phyloP scores from a whole-genome alignment of 2,797 vertebrate species.

The Thalassophryne amazonica region DNA sequence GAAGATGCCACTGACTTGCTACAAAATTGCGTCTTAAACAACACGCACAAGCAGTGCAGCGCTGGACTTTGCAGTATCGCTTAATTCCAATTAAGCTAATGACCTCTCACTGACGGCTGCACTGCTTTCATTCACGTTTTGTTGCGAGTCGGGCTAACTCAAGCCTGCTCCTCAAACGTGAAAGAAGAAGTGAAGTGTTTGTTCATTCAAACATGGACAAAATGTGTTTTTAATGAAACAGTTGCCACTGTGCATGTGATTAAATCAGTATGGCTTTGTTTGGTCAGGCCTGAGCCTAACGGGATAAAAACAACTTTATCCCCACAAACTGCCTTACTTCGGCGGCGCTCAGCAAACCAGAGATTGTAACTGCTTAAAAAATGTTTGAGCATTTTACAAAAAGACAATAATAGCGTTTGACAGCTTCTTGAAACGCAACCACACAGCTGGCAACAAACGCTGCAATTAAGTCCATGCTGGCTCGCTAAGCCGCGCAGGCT shows the following conservation, averaged over 20 bases:
- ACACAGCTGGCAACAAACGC: conserved; percentile 46
- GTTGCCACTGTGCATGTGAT: too few species aligned
- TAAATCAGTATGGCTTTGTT: background rate
- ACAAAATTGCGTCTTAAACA: too few species aligned
- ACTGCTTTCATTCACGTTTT: too few species aligned
- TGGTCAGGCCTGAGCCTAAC: conserved; percentile 8
- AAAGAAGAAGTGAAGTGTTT: too few species aligned
- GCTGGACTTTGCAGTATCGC: too few species aligned
- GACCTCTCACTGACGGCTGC: too few species aligned
- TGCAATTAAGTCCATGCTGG: conserved; percentile 54
- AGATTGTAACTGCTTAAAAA: conserved; percentile 40
- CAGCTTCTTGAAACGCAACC: conserved; percentile 45
- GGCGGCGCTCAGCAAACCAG: conserved; percentile 31
- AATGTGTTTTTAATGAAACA: too few species aligned
- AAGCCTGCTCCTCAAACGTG: too few species aligned
- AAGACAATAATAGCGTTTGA: conserved; percentile 50
- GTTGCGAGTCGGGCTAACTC: too few species aligned
- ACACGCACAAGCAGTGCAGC: too few species aligned
- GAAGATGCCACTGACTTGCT: too few species aligned
- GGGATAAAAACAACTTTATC: conserved; percentile 16
- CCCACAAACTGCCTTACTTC: conserved; percentile 19
- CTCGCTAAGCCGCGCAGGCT: conserved; percentile 38
- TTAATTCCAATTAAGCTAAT: too few species aligned
- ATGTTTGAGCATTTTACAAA: conserved; percentile 14
- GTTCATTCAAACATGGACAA: background rate